Conservation (phyloP, 2,113 vertebrate genomes). For the Pygathrix nemaeus region DNA sequence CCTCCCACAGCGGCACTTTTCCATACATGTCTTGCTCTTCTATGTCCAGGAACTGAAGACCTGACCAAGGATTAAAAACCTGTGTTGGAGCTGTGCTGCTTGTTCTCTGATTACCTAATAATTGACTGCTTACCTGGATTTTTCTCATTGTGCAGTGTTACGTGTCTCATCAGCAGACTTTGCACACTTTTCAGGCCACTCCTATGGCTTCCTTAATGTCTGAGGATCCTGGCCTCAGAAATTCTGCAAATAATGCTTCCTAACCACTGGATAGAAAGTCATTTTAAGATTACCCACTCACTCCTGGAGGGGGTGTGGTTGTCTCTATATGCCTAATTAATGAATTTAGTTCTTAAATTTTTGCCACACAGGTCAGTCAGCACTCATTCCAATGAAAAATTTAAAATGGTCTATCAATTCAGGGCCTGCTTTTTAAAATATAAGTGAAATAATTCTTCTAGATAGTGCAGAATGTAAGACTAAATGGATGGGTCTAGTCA, state of each 20-base stretch:
- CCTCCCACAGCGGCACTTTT: neutral
- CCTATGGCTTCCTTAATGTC: neutral
- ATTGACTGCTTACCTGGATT: neutral
- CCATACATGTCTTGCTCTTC: neutral
- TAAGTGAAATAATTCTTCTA: slow-evolving; percentile 35
- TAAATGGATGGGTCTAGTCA: neutral
- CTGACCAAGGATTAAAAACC: neutral
- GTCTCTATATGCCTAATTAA: neutral
- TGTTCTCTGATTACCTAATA: neutral
- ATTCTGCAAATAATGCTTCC: neutral
- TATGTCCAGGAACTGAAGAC: neutral
- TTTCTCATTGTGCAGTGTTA: neutral
- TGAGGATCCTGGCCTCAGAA: neutral
- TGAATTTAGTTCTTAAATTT: neutral
- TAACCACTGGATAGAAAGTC: neutral
- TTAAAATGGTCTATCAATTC: neutral
- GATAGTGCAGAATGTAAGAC: neutral
- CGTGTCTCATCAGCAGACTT: neutral
- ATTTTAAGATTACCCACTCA: neutral
- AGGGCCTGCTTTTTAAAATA: neutral
- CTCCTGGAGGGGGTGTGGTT: neutral
- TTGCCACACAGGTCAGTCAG: neutral
- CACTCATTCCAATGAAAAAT: neutral
- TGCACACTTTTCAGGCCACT: neutral
- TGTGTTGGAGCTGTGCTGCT: no score